Evolutionary conservation across 2,888 invertebrate species (phyloP).

Genomic region (Drosophila paramelanica): DNA sequence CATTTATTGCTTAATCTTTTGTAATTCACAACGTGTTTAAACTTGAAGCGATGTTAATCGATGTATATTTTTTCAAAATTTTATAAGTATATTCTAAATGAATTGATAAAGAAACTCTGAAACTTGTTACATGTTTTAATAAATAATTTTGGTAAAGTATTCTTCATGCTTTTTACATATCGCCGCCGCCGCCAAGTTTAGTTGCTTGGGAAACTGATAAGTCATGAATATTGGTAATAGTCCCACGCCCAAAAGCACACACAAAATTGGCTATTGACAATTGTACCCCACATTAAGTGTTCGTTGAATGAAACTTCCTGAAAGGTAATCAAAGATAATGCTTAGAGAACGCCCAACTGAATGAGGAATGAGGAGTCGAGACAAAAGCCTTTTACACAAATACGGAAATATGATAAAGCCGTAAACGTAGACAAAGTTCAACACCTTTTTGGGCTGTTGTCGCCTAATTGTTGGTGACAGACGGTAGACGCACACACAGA

Average conservation of each 20-base stretch:
- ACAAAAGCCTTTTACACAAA: conserved; percentile 43
- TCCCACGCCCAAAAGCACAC: conserved; percentile 19
- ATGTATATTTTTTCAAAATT: no score
- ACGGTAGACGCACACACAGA: conserved; percentile 48
- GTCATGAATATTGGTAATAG: conserved; percentile 3
- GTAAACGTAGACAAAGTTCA: conserved; percentile 26
- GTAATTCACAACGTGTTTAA: no score
- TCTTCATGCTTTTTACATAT: no score
- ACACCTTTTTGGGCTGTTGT: conserved; percentile 58
- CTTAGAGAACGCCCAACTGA: conserved; percentile 1
- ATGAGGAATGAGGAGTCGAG: conserved; percentile 13
- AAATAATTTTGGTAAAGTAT: background rate
- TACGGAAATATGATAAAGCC: conserved; percentile 43
- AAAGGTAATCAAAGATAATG: conserved; percentile 35
- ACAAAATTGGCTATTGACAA: conserved; percentile 4
- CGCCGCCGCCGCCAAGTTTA: conserved; percentile 2
- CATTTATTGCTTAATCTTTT: no score
- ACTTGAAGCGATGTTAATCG: no score
- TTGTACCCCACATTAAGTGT: conserved; percentile 7
- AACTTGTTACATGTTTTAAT: background rate
- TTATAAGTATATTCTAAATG: no score
- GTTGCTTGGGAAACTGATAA: conserved; percentile 35
- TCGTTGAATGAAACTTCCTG: conserved; percentile 48
- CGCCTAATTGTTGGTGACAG: conserved; percentile 80
- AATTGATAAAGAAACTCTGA: background rate